Conservation (phyloP, 1,140 invertebrate species). For the Drosophila jambulina region DNA sequence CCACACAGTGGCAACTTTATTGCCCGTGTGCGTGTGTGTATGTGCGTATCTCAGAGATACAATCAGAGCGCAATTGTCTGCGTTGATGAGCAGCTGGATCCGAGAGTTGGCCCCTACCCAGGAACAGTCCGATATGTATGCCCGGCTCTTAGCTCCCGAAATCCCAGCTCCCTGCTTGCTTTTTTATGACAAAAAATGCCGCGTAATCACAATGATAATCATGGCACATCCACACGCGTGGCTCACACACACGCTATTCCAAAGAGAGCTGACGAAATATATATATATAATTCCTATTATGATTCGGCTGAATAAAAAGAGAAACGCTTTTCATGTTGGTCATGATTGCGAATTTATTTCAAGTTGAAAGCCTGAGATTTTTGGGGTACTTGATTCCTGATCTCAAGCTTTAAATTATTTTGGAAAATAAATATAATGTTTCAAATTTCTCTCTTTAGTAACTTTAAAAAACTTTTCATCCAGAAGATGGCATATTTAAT, state of each 20-base stretch:
- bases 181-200: constrained; percentile 71
- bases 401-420: background rate
- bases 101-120: constrained; percentile 26
- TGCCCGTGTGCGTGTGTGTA: constrained; percentile 44
- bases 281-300: constrained; percentile 37
- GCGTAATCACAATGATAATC: constrained; percentile 81
- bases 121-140: background rate
- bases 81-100: constrained; percentile 72
- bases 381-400: background rate
- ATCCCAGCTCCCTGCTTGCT: constrained; percentile 24
- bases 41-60: constrained; percentile 63
- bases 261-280: constrained; percentile 20
- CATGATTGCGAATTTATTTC: constrained; percentile 17
- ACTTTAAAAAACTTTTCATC: too few relatives aligned
- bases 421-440: background rate
- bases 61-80: constrained; percentile 81
- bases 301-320: constrained; percentile 25
- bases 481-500: too few relatives aligned
- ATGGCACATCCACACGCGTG: constrained; percentile 59
- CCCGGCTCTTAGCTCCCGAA: constrained; percentile 7
- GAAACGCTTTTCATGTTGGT: constrained; percentile 23
- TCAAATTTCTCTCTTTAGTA: background rate
- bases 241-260: constrained; percentile 9
- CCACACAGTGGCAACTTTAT: constrained; percentile 77
- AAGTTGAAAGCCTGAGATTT: constrained; percentile 2